These are phyloP conservation scores for Procambarus virginalis DNA, from an alignment of 1,140 invertebrate species.

Conservation along the genomic window DNA sequence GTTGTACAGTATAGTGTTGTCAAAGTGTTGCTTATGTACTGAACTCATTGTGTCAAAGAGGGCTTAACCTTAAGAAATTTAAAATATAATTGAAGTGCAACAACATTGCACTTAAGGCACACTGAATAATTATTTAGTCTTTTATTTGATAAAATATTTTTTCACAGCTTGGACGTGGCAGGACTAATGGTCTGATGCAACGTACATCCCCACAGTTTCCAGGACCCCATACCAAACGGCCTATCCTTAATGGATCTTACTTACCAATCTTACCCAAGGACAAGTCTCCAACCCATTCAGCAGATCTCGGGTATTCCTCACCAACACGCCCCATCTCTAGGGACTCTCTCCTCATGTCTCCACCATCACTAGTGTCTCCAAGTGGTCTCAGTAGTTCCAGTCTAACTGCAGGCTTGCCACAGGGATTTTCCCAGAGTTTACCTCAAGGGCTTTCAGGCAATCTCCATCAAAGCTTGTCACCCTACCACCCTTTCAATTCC, in stretches of 20 bases:
- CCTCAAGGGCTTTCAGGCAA: conserved; percentile 65
- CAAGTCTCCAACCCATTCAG: conserved; percentile 74
- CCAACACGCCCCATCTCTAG: conserved; percentile 61
- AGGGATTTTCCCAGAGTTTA: conserved; percentile 71
- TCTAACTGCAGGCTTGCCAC: conserved; percentile 36
- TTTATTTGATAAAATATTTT: not conserved
- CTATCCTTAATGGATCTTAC: conserved; percentile 77
- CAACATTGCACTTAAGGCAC: too few relatives aligned
- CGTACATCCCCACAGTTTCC: conserved; percentile 54
- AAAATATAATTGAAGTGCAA: too few relatives aligned
- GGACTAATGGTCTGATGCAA: conserved; percentile 50
- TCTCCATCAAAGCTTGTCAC: conserved; percentile 64
- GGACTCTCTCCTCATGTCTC: conserved; percentile 58
- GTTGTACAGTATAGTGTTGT: too few relatives aligned
- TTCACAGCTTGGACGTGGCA: conserved; percentile 67
- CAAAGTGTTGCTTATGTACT: too few relatives aligned
- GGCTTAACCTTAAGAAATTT: too few relatives aligned
- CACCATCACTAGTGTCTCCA: conserved; percentile 50
- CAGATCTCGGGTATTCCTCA: conserved; percentile 67
- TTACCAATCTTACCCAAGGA: conserved; percentile 83
- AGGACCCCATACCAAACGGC: conserved; percentile 46
- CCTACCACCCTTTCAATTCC: conserved; percentile 66
- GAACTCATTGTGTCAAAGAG: too few relatives aligned
- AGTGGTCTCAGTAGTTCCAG: conserved; percentile 74
- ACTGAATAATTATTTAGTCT: not conserved